phyloP scores from a whole-genome alignment of 2,113 vertebrate genomes.

The Eulemur rufifrons region DNA sequence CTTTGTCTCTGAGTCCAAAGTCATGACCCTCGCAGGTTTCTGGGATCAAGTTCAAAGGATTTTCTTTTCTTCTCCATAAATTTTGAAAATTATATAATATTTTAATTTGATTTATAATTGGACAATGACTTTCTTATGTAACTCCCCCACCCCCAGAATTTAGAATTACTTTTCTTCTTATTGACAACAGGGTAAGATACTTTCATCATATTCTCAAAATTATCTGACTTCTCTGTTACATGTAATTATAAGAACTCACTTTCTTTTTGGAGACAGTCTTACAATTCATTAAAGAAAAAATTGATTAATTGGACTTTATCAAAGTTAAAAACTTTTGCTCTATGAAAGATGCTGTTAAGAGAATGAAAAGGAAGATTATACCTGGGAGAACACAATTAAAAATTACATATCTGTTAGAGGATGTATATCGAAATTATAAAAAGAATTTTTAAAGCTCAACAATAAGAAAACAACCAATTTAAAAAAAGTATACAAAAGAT shows the following conservation, averaged over 20 bases:
- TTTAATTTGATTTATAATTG: neutral
- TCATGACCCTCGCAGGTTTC: neutral
- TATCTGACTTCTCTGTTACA: neutral
- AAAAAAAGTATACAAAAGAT: neutral
- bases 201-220: neutral
- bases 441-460: neutral
- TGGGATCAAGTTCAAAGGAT: neutral
- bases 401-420: neutral
- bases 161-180: neutral
- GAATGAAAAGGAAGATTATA: neutral
- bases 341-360: neutral
- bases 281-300: neutral
- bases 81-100: neutral
- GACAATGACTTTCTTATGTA: neutral
- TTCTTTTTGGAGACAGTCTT: neutral
- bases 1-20: neutral
- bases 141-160: neutral
- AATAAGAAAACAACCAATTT: neutral
- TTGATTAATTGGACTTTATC: neutral
- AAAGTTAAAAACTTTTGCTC: neutral
- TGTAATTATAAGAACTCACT: neutral
- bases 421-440: neutral
- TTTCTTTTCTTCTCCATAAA: neutral
- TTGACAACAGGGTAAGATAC: neutral
- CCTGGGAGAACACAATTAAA: neutral